Base-by-base conservation (phyloP, 2,888 invertebrate genomes). In the Lasioglossum zephyrum region DNA sequence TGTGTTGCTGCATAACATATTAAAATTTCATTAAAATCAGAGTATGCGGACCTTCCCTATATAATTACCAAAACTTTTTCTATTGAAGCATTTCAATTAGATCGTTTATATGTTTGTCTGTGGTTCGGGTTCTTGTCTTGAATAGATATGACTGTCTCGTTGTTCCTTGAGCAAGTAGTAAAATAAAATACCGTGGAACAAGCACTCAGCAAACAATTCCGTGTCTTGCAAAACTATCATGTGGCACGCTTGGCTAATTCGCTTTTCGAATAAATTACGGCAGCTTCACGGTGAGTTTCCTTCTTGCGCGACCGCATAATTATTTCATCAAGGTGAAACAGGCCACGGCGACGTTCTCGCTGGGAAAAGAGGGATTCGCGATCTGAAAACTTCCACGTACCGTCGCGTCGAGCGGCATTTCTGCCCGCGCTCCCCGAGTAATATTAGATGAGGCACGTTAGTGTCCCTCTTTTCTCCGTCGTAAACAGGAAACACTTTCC, bases 271-370 rank as follows among this genome's bases (percentile, higher is more conserved):
- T n/a, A 73, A 60, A 72, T 77, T 77, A 47, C 26, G 26, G 22
- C 44, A 77, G 47, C 77, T 81, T 77, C 47, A 60, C 57, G 72
- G 49, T 6, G 47, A 81, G 60, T 81, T 81, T 77, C 18, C 47
- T 77, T 49, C 81, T 63, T 72, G 47, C 74, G 66, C 47, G 39
- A 31, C 73, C 36, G 47, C 69, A 57, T 82, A 79, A 82, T 82
- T 82, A 82, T 82, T 76, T 63, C 77, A 73, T 73, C n/a, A 36
- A 39, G n/a, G 41, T 53, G 73, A 74, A 77, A 47, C 47, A 75
- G 57, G 31, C 44, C 31, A 44, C 60, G 2, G 26, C 39, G 66
- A 81, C 16, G 16, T 76, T 49, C 47, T 41, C 49, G 6, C 22
- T 2, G 16, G n/a, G 9, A 49, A 75, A 41, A 75, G 39, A 22